Evolutionary conservation across 2,888 invertebrate species (phyloP).

Genomic region (Eustalomyia histrio): DNA sequence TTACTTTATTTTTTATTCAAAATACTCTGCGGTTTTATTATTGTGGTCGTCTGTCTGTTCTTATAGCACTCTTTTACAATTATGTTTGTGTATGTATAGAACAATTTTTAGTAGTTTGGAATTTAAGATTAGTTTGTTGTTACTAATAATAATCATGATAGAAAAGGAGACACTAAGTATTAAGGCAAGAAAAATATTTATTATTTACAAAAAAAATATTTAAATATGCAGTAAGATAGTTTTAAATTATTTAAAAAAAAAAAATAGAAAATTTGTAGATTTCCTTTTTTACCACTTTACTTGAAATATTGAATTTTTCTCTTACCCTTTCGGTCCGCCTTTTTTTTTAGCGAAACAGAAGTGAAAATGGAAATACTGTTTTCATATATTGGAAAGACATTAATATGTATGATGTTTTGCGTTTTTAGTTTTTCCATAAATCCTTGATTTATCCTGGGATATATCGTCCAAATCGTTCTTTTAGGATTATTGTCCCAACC

Average conservation of each 20-base stretch:
- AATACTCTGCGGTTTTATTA: constrained; percentile 30
- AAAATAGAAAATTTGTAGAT: no score
- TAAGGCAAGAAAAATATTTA: background rate
- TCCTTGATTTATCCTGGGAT: no score
- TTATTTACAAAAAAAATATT: background rate
- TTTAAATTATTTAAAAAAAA: background rate
- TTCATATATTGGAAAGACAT: no score
- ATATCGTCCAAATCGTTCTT: no score
- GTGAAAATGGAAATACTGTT: no score
- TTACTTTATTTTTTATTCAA: constrained; percentile 7
- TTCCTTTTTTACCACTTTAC: no score
- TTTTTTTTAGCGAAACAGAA: no score
- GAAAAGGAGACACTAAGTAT: background rate
- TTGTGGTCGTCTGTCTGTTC: constrained; percentile 1
- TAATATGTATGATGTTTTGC: no score
- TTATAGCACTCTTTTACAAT: constrained; percentile 20
- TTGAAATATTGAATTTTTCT: no score
- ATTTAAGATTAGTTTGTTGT: constrained; percentile 40
- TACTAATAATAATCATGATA: constrained; percentile 5
- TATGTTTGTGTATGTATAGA: constrained; percentile 20
- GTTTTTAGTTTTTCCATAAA: no score
- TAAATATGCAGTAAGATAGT: background rate
- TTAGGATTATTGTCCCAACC: no score
- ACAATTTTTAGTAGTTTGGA: constrained; percentile 15
- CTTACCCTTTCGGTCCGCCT: no score